These are phyloP conservation scores for Hyles lineata DNA, from an alignment of 2,888 invertebrate genomes.

Conservation along the genomic window DNA sequence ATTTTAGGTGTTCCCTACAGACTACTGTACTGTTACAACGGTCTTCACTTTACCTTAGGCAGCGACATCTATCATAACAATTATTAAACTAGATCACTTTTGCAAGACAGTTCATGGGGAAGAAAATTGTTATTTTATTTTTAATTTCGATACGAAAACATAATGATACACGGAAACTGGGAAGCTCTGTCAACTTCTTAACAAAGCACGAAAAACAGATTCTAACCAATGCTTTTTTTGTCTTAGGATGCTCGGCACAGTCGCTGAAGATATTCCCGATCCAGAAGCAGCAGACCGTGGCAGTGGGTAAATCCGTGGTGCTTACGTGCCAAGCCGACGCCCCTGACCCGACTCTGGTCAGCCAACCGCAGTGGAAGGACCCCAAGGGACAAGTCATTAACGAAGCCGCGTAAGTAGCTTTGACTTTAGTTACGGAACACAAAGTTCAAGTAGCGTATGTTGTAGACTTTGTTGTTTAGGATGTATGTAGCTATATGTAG, in stretches of 20 bases:
- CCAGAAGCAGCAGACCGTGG: slow-evolving; percentile 88
- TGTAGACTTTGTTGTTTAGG: neutral
- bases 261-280: slow-evolving; percentile 89
- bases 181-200: no score
- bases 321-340: slow-evolving; percentile 91
- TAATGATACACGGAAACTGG: no score
- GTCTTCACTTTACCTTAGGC: no score
- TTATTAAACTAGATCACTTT: no score
- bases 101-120: no score
- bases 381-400: slow-evolving; percentile 88
- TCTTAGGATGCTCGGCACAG: slow-evolving; percentile 75
- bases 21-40: no score
- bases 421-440: neutral
- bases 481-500: neutral
- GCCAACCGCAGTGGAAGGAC: slow-evolving; percentile 92
- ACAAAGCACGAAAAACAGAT: no score
- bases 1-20: no score
- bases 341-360: slow-evolving; percentile 87
- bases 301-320: slow-evolving; percentile 90
- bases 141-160: no score
- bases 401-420: slow-evolving; percentile 85
- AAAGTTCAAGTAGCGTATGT: neutral
- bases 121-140: no score
- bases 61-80: no score
- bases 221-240: slow-evolving; percentile 35